A percentile compares a stretch with the other conserved stretches of the same genome.
These are phyloP conservation scores for Trissonchulus sp. DNA, from an alignment of 2,888 invertebrate species.

Conservation along the genomic window DNA sequence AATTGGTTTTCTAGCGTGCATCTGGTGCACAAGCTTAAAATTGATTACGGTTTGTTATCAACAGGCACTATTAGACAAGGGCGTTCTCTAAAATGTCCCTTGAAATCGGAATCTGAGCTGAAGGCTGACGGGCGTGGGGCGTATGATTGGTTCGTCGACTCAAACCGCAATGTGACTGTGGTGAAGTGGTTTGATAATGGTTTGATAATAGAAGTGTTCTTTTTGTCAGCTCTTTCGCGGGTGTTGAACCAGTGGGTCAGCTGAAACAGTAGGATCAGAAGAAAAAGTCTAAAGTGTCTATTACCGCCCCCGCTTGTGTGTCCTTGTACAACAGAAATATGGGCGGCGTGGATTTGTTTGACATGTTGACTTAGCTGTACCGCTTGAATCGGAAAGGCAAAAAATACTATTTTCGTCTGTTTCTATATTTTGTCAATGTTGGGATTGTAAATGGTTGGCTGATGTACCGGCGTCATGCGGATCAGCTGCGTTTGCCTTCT, in stretches of 20 bases:
- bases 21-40: background rate
- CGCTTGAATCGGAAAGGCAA: background rate
- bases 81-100: background rate
- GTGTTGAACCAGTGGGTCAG: constrained; percentile 40
- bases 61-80: background rate
- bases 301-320: constrained; percentile 24
- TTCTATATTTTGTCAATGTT: constrained; percentile 5
- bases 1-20: constrained; percentile 19
- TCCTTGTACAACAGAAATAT: constrained; percentile 40
- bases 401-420: constrained; percentile 23
- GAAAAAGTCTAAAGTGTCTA: constrained; percentile 1
- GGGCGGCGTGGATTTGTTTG: constrained; percentile 48
- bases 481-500: background rate
- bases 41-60: background rate
- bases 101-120: background rate
- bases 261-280: constrained; percentile 40
- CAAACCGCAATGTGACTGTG: constrained; percentile 35
- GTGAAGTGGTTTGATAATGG: constrained; percentile 44
- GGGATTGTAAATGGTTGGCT: constrained; percentile 9
- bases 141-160: background rate
- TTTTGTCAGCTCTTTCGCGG: constrained; percentile 42
- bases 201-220: constrained; percentile 43
- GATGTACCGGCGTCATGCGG: background rate
- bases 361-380: constrained; percentile 40
- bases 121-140: background rate